These are phyloP conservation scores for Aleiodes alternator DNA, from an alignment of 2,888 invertebrate species.

Conservation along the genomic window DNA sequence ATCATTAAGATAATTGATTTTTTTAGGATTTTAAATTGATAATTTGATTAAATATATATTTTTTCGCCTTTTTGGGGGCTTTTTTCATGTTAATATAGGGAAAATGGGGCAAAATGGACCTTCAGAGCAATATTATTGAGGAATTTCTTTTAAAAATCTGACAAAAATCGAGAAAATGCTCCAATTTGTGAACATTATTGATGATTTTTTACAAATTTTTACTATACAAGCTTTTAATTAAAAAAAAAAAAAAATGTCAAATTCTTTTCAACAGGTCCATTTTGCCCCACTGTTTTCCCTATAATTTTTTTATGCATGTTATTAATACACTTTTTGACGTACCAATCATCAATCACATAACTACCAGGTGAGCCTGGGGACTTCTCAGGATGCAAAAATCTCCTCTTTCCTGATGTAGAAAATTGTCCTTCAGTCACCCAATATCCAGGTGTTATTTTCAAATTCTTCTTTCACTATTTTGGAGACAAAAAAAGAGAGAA, in stretches of 20 bases:
- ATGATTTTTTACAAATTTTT: no score
- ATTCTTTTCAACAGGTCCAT: no score
- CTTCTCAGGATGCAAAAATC: conserved; percentile 69
- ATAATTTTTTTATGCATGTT: conserved; percentile 61
- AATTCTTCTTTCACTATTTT: conserved; percentile 64
- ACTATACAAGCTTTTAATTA: no score
- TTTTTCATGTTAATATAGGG: conserved; percentile 76
- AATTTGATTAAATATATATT: not conserved
- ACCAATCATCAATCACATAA: conserved; percentile 76
- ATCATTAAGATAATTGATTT: conserved; percentile 1
- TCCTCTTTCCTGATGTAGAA: conserved; percentile 63
- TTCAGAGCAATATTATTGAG: no score
- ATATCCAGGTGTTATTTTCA: conserved; percentile 65
- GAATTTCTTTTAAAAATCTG: no score
- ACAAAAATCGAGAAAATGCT: no score
- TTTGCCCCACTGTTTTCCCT: conserved; percentile 65
- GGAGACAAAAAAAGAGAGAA: conserved; percentile 47
- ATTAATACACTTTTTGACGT: conserved; percentile 72
- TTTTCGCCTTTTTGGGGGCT: not conserved
- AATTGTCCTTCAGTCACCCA: conserved; percentile 63
- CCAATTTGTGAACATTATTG: no score
- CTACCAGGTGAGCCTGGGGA: conserved; percentile 73
- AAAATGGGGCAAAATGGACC: no score
- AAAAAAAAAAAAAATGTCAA: no score
- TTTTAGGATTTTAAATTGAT: not conserved